Conservation (phyloP, 1,140 invertebrate genomes). For the Pectinophora gossypiella region DNA sequence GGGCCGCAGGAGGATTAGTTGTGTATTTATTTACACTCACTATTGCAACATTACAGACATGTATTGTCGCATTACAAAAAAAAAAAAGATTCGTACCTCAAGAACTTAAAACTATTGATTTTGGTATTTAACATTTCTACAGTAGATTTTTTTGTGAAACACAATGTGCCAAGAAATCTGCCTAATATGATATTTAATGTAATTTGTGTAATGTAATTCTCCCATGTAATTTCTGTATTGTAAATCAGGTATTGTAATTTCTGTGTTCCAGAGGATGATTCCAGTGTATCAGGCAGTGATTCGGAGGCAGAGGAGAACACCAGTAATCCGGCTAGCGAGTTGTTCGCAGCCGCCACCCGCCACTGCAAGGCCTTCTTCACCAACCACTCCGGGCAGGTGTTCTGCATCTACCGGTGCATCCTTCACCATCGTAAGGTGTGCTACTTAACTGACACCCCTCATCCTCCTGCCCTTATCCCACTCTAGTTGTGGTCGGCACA, state of each 20-base stretch:
- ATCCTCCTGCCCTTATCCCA: too few relatives aligned
- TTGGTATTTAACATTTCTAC: too few relatives aligned
- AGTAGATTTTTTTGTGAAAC: not conserved
- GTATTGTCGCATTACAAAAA: too few relatives aligned
- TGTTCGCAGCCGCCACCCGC: conserved; percentile 75
- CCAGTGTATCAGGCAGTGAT: conserved; percentile 86
- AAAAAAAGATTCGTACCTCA: too few relatives aligned
- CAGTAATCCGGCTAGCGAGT: conserved; percentile 72
- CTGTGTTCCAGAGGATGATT: conserved; percentile 78
- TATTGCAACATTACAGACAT: too few relatives aligned
- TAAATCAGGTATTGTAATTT: not conserved
- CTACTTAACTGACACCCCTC: too few relatives aligned
- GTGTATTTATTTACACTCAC: too few relatives aligned
- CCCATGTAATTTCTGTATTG: too few relatives aligned
- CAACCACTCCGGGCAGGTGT: conserved; percentile 80
- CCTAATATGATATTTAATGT: not conserved
- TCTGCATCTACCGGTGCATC: conserved; percentile 84
- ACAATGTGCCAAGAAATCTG: not conserved
- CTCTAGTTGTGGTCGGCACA: too few relatives aligned
- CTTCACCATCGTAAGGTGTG: conserved; percentile 80
- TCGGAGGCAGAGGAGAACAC: conserved; percentile 76
- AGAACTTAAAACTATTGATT: too few relatives aligned
- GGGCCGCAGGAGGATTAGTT: too few relatives aligned
- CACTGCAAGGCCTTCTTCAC: conserved; percentile 85
- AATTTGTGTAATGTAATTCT: not conserved